Percentiles rank a stretch among this genome's conserved stretches.
phyloP scores from a whole-genome alignment of 2,113 vertebrate species.

The Blennius ocellaris region DNA sequence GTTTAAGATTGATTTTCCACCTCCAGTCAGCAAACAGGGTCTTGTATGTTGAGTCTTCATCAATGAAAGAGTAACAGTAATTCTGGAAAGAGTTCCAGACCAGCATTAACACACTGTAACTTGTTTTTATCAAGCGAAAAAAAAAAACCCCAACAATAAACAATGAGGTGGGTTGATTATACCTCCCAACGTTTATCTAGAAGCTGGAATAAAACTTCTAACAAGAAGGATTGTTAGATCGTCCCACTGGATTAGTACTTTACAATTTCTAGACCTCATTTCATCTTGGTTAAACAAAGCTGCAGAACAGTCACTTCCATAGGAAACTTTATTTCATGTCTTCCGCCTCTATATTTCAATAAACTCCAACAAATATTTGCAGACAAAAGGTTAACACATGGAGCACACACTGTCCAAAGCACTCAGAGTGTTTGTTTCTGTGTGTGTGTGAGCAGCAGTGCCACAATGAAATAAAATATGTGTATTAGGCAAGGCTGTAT shows the following conservation, averaged over 20 bases:
- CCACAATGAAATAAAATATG: conserved; percentile 35
- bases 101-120: neutral
- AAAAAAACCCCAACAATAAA: conserved; percentile 7
- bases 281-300: neutral
- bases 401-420: conserved; percentile 1
- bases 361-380: conserved; percentile 51
- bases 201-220: too few species aligned
- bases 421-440: conserved; percentile 43
- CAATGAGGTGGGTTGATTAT: neutral
- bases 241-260: neutral
- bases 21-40: neutral
- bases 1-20: neutral
- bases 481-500: conserved; percentile 53
- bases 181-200: too few species aligned
- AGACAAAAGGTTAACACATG: conserved; percentile 39
- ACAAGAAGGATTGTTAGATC: too few species aligned
- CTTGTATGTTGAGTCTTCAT: neutral
- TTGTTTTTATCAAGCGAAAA: neutral
- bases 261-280: neutral
- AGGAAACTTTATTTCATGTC: conserved; percentile 6
- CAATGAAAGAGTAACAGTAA: neutral
- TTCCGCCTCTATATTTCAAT: conserved; percentile 46
- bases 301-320: conserved; percentile 3
- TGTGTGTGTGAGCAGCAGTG: conserved; percentile 26
- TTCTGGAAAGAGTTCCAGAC: neutral